Evolutionary conservation across 2,888 invertebrate species (phyloP), one percentile per base, ranked within the genome.

Genomic region (Hydroisotoma schaefferi): DNA sequence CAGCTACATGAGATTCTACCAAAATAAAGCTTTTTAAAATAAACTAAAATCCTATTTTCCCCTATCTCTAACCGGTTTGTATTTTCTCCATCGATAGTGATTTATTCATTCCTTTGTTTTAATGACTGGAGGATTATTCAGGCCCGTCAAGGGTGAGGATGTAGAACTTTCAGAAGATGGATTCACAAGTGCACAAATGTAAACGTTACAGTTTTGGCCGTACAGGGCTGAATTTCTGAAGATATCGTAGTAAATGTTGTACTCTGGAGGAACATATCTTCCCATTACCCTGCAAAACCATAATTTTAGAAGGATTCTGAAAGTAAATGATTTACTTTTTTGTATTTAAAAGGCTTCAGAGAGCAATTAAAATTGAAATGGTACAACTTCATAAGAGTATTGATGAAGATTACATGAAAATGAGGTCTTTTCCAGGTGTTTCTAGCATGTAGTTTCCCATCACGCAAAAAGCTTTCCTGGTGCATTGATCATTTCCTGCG

Each of bases 151-250:
- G n/a, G n/a, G n/a, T n/a, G n/a, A n/a, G n/a, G n/a, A n/a, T n/a
- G n/a, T n/a, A n/a, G n/a, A n/a, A n/a, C n/a, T n/a, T n/a, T n/a
- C n/a, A n/a, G n/a, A n/a, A n/a, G n/a, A 6, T 49, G 5, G 27
- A 25, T 28, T 28, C 20, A 4, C 8, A 4, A 28, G 12, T n/a
- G 46, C 25, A 20, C 70, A 70, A 8, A 67, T 56, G 53, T 67
- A 70, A 2, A 62, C 65, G 2, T 62, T 27, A 27, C 70, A 70
- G 33, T 67, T 64, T 57, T 70, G 70, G 1, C 70, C 70, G 40
- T 70, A 68, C 54, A 65, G 49, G 1, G 63, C 67, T 2, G 68
- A 63, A 20, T 61, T 61, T 38, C 66, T 62, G 57, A 70, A 68
- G 38, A 70, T 66, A 20, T 67, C 67, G 43, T 66, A 70, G 38